Evolutionary conservation across 2,113 vertebrate genomes (phyloP).

Genomic region (Pica pica): DNA sequence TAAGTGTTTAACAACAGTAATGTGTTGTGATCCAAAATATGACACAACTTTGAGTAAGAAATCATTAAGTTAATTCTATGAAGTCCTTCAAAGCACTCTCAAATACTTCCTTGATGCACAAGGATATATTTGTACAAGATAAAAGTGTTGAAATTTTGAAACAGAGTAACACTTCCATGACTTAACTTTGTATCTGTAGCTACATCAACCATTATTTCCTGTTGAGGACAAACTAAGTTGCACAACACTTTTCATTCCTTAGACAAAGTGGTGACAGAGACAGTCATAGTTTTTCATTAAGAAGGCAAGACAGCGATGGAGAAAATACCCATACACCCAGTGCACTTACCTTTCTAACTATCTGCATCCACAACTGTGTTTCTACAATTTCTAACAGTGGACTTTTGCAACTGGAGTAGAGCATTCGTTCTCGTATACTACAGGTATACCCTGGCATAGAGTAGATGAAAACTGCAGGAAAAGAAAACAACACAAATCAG

Average conservation of each 20-base stretch:
- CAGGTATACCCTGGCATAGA: conserved; percentile 97
- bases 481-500: background rate
- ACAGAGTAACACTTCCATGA: background rate
- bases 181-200: background rate
- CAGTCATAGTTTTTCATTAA: background rate
- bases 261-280: background rate
- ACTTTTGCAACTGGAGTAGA: conserved; percentile 97
- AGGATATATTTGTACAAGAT: background rate
- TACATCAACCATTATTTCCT: background rate
- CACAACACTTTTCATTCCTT: background rate
- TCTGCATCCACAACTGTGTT: conserved; percentile 80
- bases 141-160: background rate
- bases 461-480: conserved; percentile 91
- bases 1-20: background rate
- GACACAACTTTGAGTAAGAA: background rate
- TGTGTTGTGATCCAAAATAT: background rate
- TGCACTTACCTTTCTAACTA: conserved; percentile 85
- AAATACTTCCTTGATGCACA: background rate
- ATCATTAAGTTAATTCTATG: background rate
- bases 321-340: background rate
- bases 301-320: background rate
- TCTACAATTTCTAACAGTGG: conserved; percentile 89
- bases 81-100: background rate
- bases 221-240: background rate
- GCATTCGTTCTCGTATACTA: conserved; percentile 95